Evolutionary conservation across 1,140 invertebrate species (phyloP), one percentile per base, ranked within the genome.

Genomic region (Coptotermes formosanus): DNA sequence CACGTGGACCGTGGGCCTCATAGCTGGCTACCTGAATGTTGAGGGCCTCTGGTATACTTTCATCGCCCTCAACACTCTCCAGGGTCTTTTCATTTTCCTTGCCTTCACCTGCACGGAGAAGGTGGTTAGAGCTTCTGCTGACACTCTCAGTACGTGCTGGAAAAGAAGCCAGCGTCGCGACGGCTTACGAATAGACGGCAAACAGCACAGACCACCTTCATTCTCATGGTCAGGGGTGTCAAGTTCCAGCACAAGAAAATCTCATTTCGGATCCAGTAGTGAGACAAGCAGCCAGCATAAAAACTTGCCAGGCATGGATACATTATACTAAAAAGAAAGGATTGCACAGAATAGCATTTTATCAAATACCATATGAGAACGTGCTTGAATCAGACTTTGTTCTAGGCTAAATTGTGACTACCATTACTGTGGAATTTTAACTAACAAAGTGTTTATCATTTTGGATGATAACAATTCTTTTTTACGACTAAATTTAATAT

Each of bases 11-110:
- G 86, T 91, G 32, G 93, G 93, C 25, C 88, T 94, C 14, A 86
- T 93, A 2, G 93, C 93, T 0, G 91, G 90, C 16, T 90, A 90
- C 21, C 86, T 92, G 0, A 91, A 92, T 84, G 87, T 90, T 30
- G 88, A 90, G 59, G 88, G 59, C 38, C 87, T 93, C 11, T 89
- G 89, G 90, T 93, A 93, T 87, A 87, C 92, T 12, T 94, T 94
- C 88, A 91, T 94, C 6, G 88, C 91, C 8, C 88, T 94, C 25
- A 94, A 94, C 88, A 92, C 93, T 11, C 89, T 93, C 19, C 93
- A 94, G 88, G 93, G 93, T 4, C 87, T 94, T 19, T 94, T 94
- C 88, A 93, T 94, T 55, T 93, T 94, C 87, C 87, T 93, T 2
- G 93, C 92, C 0, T 94, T 94, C 89, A 92, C 93, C 16, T 93